phyloP scores from a whole-genome alignment of 2,113 vertebrate species.

The Oxyura jamaicensis region DNA sequence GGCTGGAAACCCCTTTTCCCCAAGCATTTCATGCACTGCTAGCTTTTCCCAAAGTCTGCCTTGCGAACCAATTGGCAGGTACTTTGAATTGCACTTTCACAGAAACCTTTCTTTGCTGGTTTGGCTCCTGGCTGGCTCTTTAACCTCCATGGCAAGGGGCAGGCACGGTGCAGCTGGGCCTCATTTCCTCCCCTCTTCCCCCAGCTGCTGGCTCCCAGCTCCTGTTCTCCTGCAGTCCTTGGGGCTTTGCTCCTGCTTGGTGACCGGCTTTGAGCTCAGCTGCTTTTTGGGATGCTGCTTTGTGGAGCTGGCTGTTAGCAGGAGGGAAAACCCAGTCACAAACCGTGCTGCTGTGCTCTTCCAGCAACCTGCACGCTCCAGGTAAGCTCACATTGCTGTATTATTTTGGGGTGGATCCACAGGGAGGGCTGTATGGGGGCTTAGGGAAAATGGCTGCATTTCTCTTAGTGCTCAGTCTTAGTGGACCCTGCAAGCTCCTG shows the following conservation, averaged over 20 bases:
- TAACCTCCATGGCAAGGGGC: background rate
- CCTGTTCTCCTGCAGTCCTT: background rate
- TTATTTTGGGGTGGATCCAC: background rate
- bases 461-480: background rate
- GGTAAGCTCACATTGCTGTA: background rate
- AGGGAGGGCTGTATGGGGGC: background rate
- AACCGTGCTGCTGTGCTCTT: background rate
- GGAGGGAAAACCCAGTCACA: background rate
- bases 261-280: background rate
- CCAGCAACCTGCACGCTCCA: background rate
- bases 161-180: background rate
- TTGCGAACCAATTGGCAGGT: background rate
- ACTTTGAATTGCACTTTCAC: rapidly evolving
- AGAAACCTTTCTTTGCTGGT: background rate
- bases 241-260: rapidly evolving
- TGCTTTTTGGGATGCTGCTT: background rate
- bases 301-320: background rate
- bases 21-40: background rate
- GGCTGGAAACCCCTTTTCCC: background rate
- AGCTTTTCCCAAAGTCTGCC: background rate
- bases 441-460: background rate
- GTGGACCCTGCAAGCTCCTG: background rate
- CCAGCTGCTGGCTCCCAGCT: background rate
- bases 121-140: background rate
- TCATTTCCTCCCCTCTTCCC: background rate